Base-by-base conservation (phyloP, 1,140 invertebrate species). In the Saccostrea glomerata region DNA sequence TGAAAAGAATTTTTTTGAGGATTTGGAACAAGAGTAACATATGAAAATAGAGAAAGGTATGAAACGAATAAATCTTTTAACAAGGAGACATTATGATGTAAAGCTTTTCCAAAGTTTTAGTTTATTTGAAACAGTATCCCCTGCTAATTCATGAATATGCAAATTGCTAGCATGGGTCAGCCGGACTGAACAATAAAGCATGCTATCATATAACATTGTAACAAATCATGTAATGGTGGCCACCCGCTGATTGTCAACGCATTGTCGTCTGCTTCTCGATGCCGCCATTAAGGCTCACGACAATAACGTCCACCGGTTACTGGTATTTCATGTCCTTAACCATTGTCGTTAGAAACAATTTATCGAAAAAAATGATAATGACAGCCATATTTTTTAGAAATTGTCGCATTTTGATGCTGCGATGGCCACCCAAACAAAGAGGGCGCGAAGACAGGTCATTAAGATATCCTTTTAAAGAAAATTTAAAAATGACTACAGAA, bases 361-460 rank as follows among this genome's bases (percentile, higher is more conserved):
- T 36, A 36, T 77, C 15, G 23, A 11, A 36, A 77, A n/a, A 77
- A 77, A 30, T 36, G 30, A 36, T 77, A 77, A 77, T 77, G 25
- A 15, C 70, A 36, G 70, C 25, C 70, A 77, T 77, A 77, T 77
- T 6, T 63, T 25, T 36, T 77, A 77, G 25, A 23, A 36, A 30
- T 77, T 77, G 70, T 36, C 70, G 13, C 25, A 77, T 77, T 77
- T 36, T 30, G 23, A 77, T 36, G 70, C 70, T 30, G 70, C 23
- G 23, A 77, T 36, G 70, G 70, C 25, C 70, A 77, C 70, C 70
- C 70, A 77, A 77, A 77, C 70, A 77, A 77, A 77, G 70, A 23
- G 9, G 25, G 70, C 2, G 66, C 6, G 23, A 15, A 36, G 70
- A 12, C 11, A 12, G 30, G 25, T 36, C 70, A 77, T 77, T 77